Percentiles rank a stretch among this genome's conserved stretches.
Evolutionary conservation across 2,113 vertebrate genomes (phyloP).

Genomic region (Herpetotheres cachinnans): DNA sequence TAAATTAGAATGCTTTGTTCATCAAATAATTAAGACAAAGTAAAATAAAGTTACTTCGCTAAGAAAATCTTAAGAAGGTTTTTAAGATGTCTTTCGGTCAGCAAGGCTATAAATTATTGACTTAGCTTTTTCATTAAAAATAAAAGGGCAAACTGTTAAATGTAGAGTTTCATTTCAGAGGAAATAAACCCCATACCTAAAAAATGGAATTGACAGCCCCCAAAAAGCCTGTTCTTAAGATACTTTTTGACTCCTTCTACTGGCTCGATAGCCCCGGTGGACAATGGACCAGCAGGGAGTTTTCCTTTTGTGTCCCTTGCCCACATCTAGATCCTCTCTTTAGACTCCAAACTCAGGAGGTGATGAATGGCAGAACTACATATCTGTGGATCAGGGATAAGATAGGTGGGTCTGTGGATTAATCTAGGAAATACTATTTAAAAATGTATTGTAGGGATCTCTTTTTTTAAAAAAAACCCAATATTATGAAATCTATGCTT

Average conservation of each 20-base stretch:
- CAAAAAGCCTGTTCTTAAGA: neutral
- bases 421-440: neutral
- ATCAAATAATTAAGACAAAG: neutral
- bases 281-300: neutral
- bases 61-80: neutral
- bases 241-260: neutral
- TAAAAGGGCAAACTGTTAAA: neutral
- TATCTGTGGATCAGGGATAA: neutral
- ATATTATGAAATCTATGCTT: neutral
- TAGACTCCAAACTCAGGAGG: neutral
- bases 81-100: neutral
- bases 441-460: neutral
- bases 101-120: neutral
- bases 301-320: neutral
- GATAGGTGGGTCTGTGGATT: neutral
- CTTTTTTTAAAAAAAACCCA: neutral
- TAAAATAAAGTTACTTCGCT: neutral
- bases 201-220: neutral
- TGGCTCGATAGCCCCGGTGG: neutral
- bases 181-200: neutral
- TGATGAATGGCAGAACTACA: neutral
- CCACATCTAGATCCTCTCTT: neutral
- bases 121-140: constrained; percentile 6
- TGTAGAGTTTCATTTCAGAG: neutral
- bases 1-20: neutral